These are phyloP conservation scores for Taenioides sp. DNA, from an alignment of 2,797 vertebrate genomes.

Conservation along the genomic window DNA sequence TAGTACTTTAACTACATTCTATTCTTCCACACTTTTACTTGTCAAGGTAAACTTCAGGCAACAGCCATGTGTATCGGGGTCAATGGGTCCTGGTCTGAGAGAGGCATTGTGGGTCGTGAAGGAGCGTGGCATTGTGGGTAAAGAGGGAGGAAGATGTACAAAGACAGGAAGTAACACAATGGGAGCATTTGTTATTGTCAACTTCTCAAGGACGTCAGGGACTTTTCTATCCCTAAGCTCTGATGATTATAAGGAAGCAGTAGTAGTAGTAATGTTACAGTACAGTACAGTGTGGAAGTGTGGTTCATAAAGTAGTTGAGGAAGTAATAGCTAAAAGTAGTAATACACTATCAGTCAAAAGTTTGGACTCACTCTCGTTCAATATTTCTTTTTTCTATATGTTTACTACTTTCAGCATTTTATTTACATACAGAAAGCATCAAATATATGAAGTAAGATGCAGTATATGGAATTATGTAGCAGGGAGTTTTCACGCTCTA, in stretches of 20 bases:
- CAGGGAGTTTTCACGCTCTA: too few species aligned
- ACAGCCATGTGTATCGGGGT: not conserved
- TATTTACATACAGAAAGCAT: too few species aligned
- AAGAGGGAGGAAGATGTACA: conserved; percentile 28
- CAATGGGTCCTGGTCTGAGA: not conserved
- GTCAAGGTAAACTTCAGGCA: not conserved
- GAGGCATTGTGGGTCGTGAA: not conserved
- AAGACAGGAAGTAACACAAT: conserved; percentile 40
- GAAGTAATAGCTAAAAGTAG: too few species aligned
- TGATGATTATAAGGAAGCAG: not conserved
- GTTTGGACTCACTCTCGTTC: too few species aligned
- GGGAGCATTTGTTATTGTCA: conserved; percentile 7
- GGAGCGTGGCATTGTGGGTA: not conserved
- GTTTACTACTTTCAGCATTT: too few species aligned
- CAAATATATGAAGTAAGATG: too few species aligned
- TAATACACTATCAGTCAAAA: too few species aligned
- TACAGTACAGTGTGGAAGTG: not conserved
- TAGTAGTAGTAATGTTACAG: not conserved
- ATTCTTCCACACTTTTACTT: not conserved
- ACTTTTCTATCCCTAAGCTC: not conserved
- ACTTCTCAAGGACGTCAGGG: not conserved
- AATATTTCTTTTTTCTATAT: too few species aligned
- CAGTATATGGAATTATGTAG: too few species aligned
- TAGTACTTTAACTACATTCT: not conserved
- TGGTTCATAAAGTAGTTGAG: not conserved